Percentiles rank a stretch among this genome's conserved stretches.
phyloP scores from a whole-genome alignment of 2,888 invertebrate genomes.

The Chalcis sispes region DNA sequence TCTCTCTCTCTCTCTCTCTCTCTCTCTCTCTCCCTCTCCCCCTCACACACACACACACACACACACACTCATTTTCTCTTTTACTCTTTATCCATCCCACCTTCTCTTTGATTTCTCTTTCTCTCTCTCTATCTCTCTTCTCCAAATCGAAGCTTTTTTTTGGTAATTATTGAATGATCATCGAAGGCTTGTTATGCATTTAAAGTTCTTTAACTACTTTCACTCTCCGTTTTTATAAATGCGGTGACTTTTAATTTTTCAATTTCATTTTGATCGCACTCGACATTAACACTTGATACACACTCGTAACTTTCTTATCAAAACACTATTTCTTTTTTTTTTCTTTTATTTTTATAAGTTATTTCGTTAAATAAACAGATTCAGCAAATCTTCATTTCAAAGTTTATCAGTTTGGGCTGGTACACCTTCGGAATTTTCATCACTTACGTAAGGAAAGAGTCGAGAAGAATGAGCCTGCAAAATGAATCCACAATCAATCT shows the following conservation, averaged over 20 bases:
- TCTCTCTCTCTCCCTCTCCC: background rate
- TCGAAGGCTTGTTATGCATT: no score
- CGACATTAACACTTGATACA: no score
- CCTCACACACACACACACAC: background rate
- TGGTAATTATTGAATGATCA: background rate
- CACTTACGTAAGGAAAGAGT: slow-evolving; percentile 33
- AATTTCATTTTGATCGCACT: no score
- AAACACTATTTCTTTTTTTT: no score
- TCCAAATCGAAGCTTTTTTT: slow-evolving; percentile 13
- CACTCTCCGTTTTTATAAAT: slow-evolving; percentile 13
- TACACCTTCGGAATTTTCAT: background rate
- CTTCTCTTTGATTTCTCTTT: background rate
- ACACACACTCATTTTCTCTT: background rate
- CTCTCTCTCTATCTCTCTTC: background rate
- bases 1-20: background rate
- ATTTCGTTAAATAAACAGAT: no score
- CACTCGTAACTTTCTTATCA: no score
- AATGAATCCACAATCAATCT: slow-evolving; percentile 50
- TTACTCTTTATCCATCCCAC: background rate
- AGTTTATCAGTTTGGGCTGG: no score
- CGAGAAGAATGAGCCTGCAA: slow-evolving; percentile 11
- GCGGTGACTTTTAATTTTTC: no score
- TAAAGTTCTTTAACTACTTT: background rate
- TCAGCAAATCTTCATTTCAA: no score
- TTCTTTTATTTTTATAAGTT: background rate